phyloP scores from a whole-genome alignment of 2,113 vertebrate species.

The Solea solea region DNA sequence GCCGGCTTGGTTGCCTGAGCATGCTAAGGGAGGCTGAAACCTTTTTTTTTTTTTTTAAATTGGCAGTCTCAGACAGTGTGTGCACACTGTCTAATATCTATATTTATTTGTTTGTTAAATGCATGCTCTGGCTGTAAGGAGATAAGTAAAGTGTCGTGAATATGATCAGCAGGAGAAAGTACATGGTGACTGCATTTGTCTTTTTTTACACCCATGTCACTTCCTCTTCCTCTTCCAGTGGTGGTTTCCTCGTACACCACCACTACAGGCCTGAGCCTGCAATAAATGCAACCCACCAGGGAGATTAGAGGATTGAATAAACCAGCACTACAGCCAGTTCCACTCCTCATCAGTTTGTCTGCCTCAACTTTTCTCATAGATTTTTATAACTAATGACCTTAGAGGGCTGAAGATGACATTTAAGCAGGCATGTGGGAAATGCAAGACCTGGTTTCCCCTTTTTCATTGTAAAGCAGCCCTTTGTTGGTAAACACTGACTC shows the following conservation, averaged over 20 bases:
- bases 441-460: constrained; percentile 7
- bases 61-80: constrained; percentile 32
- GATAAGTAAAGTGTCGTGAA: constrained; percentile 62
- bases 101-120: constrained; percentile 61
- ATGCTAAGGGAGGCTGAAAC: constrained; percentile 48
- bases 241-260: constrained; percentile 56
- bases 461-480: constrained; percentile 42
- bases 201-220: constrained; percentile 54
- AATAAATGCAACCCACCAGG: constrained; percentile 70
- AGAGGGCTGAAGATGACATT: constrained; percentile 72
- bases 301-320: constrained; percentile 70
- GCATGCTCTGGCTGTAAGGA: constrained; percentile 40
- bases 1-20: constrained; percentile 30
- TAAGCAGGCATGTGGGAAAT: constrained; percentile 58
- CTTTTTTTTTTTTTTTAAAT: constrained; percentile 41
- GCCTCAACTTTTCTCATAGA: constrained; percentile 67
- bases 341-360: constrained; percentile 58
- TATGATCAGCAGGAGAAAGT: constrained; percentile 65
- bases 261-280: constrained; percentile 62
- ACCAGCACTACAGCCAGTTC: constrained; percentile 38
- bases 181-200: constrained; percentile 56
- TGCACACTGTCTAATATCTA: constrained; percentile 48
- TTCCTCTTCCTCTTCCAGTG: constrained; percentile 40
- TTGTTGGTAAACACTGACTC: constrained; percentile 59
- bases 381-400: constrained; percentile 69